phyloP scores from a whole-genome alignment of 1,140 invertebrate genomes.

The Bombus vancouverensis region DNA sequence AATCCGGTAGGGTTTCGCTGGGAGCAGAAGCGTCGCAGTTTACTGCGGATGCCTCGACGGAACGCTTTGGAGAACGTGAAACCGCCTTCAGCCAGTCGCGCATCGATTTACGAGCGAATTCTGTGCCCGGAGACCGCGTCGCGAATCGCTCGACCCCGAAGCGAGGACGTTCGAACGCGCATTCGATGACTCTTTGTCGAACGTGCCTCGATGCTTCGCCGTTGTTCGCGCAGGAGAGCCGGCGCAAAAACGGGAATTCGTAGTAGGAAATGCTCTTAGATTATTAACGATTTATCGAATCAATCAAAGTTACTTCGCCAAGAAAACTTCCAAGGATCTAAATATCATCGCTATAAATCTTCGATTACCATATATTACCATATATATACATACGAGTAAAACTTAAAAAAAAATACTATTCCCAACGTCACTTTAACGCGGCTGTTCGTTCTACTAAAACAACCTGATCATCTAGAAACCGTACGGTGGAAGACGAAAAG shows the following conservation, averaged over 20 bases:
- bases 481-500: background rate
- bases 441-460: background rate
- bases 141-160: constrained; percentile 59
- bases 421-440: background rate
- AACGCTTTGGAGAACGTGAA: constrained; percentile 60
- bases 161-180: background rate
- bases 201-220: background rate
- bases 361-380: background rate
- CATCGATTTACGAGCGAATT: constrained; percentile 76
- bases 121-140: constrained; percentile 61
- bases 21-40: constrained; percentile 57
- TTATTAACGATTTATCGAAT: background rate
- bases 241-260: too few species aligned
- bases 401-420: background rate
- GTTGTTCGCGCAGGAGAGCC: too few species aligned
- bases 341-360: background rate
- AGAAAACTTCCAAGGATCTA: too few species aligned
- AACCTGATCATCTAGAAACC: background rate
- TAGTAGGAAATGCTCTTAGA: too few species aligned
- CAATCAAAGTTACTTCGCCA: background rate
- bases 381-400: background rate
- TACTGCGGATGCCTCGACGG: constrained; percentile 55
- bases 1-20: constrained; percentile 66
- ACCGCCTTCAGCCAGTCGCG: constrained; percentile 45
- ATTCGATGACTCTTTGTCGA: constrained; percentile 20